Evolutionary conservation across 2,888 invertebrate species (phyloP), one percentile per base, ranked within the genome.

Genomic region (Seira musarum): DNA sequence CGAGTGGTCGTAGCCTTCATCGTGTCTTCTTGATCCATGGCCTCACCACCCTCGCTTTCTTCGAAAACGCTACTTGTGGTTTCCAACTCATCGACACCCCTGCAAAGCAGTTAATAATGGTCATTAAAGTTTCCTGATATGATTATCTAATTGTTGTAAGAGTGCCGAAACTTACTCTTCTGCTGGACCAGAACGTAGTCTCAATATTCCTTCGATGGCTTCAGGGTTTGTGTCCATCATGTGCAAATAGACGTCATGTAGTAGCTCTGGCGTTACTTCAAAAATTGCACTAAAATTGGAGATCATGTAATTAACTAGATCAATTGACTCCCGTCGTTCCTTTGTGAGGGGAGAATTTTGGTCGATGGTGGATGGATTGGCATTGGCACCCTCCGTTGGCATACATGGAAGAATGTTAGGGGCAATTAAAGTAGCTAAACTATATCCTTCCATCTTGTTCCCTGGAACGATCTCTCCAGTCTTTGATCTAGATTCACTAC

Each of bases 391-490:
- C 46, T 83, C 92, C 3, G 93, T 91, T 87, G 93, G 93, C 85
- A 93, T 92, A 87, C 92, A 93, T 88, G 96, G 96, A 73, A 98
- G 91, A 87, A 98, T 94, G 88, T 97, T 98, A 0, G 98, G 98
- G 1, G 97, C 97, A 89, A 98, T 96, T 53, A 98, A 87, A 0
- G 96, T 97, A 0, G 98, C 97, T 83, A 98, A 90, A 89, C 97
- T 98, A 71, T 93, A 94, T 63, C 95, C 93, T 89, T 97, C 96
- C 98, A 98, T 98, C 90, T 95, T 96, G 90, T 97, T 97, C 1
- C 97, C 97, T 15, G 92, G 89, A 65, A 93, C 83, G 87, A 89
- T 89, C 85, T 92, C 91, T 21, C 91, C 93, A 83, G 88, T 88
- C 81, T 91, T 90, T 84, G 90, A 91, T 77, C 90, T 90, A 70